Base-by-base conservation (phyloP, 2,797 vertebrate genomes). In the Rhadinocentrus ornatus region DNA sequence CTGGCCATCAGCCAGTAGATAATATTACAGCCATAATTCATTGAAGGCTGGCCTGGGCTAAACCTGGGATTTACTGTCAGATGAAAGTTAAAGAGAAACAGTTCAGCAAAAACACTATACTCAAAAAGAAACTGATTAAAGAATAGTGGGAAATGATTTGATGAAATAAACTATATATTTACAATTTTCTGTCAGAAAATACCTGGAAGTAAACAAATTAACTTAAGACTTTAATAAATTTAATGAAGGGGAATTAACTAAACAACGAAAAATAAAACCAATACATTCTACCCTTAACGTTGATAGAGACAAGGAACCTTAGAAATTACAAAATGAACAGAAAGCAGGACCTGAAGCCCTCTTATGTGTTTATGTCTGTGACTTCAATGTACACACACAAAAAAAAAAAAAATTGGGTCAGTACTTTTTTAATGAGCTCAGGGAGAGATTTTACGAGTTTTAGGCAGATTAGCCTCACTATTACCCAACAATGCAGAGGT, bases 1-100 rank as follows among this genome's bases (percentile, higher is more conserved):
- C 78, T 89, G 86, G 78, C 79, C 65, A 57, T 60, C 75, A 80
- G 74, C 85, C 83, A 91, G 54, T 4, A 46, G 37, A 69, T 72
- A 81, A 86, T 89, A 90, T 88, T 85, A 82, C 71, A 80, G 60
- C 58, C 46, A 85, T 91, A 88, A 86, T 88, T 90, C 71, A 90
- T 81, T 73, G 82, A 65, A 69, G 13, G 16, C 66, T 81, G 69
- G 77, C 75, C 72, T 48, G 16, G 50, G 54, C 22, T 78, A 81
- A 86, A 81, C 76, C 69, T 18, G 0, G 46, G 73, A 82, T 86
- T 82, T 86, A 85, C 69, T 74, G 56, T 61, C 66, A 71, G 54
- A 50, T 50, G 22, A 26, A 35, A 55, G 24, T 26, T 37, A 53
- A 26, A 64, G 6, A 15, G n/a, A 24, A 50, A 32, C 16, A 29